Evolutionary conservation across 2,888 invertebrate genomes (phyloP).

Genomic region (Brachynemurus nebulosus): DNA sequence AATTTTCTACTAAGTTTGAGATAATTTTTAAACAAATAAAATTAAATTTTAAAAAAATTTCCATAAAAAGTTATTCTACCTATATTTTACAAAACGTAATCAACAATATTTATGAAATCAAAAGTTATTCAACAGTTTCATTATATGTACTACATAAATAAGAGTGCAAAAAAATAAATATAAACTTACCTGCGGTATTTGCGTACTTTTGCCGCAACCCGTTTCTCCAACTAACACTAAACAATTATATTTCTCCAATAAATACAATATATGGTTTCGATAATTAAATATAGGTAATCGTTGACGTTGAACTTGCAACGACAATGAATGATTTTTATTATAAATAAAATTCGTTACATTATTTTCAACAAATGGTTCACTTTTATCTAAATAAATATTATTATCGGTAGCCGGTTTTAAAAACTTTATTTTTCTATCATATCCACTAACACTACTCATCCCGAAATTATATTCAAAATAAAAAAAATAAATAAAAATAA

Average conservation of each 20-base stretch:
- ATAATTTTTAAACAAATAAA: too few relatives aligned
- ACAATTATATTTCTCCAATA: conserved; percentile 81
- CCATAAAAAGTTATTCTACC: too few relatives aligned
- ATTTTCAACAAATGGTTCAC: conserved; percentile 22
- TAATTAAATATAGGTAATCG: conserved; percentile 77
- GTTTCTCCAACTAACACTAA: conserved; percentile 86
- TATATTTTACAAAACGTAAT: too few relatives aligned
- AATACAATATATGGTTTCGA: conserved; percentile 74
- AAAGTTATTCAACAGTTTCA: too few relatives aligned
- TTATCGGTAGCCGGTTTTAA: conserved; percentile 28
- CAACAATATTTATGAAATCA: too few relatives aligned
- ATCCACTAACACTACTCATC: conserved; percentile 27
- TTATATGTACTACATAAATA: too few relatives aligned
- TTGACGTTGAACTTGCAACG: conserved; percentile 72
- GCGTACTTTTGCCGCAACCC: conserved; percentile 92
- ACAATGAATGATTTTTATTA: conserved; percentile 72
- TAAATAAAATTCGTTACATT: conserved; percentile 49
- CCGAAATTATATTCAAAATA: conserved; percentile 11
- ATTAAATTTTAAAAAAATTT: too few relatives aligned
- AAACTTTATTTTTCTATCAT: conserved; percentile 31
- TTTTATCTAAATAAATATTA: conserved; percentile 27
- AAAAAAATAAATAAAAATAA: background rate
- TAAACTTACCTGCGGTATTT: conserved; percentile 72
- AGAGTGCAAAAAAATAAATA: background rate
- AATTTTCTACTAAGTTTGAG: too few relatives aligned